Conservation (phyloP, 2,113 vertebrate species). For the Pituophis catenifer region DNA sequence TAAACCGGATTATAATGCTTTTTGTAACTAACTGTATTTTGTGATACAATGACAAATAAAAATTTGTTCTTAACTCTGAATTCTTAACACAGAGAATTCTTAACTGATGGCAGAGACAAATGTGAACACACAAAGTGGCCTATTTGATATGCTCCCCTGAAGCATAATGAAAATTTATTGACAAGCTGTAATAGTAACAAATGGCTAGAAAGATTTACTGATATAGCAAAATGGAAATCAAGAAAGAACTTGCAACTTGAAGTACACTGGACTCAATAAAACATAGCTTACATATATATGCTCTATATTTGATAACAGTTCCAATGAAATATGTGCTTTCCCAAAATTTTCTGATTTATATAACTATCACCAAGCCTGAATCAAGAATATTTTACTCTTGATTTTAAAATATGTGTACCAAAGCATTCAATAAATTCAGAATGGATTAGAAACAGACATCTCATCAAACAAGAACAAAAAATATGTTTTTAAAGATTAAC, state of each 20-base stretch:
- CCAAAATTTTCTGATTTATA: not conserved
- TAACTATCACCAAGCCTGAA: not conserved
- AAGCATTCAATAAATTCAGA: not conserved
- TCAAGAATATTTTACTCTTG: not conserved
- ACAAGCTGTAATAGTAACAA: rapidly evolving
- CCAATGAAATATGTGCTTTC: not conserved
- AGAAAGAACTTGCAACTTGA: not conserved
- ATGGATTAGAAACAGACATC: too few species aligned
- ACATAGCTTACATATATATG: rapidly evolving
- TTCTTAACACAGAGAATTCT: not conserved
- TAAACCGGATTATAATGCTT: not conserved
- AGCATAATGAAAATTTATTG: not conserved
- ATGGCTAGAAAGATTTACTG: not conserved
- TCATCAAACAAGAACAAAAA: not conserved
- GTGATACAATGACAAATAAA: not conserved
- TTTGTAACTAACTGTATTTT: not conserved
- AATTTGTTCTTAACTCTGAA: not conserved
- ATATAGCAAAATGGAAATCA: not conserved
- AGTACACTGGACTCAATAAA: not conserved
- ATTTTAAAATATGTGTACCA: not conserved
- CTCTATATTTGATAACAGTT: not conserved
- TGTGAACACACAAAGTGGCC: not conserved
- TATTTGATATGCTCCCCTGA: not conserved
- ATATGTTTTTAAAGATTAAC: not conserved
- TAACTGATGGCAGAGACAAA: not conserved